Conservation (phyloP, 2,797 vertebrate genomes). For the Pangasius krempfi region DNA sequence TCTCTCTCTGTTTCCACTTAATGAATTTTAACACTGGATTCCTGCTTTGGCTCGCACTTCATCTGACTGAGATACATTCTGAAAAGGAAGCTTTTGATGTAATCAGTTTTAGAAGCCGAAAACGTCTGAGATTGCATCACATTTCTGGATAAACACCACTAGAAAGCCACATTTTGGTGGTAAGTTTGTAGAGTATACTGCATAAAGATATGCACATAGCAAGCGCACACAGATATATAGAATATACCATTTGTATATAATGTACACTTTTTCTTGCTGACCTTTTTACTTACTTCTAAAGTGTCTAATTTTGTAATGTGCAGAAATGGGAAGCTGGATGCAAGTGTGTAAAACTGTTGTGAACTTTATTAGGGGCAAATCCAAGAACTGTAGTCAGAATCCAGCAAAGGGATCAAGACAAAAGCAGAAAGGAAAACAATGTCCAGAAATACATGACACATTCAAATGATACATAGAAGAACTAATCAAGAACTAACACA, state of each 20-base stretch:
- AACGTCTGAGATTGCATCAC: conserved; percentile 59
- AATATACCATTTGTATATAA: background rate
- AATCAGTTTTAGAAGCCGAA: conserved; percentile 54
- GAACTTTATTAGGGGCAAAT: background rate
- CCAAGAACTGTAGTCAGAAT: background rate
- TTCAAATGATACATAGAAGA: background rate
- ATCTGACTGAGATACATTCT: conserved; percentile 38
- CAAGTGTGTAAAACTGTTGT: background rate
- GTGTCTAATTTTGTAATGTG: background rate
- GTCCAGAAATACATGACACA: background rate
- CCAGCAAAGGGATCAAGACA: background rate
- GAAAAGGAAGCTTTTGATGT: conserved; percentile 37
- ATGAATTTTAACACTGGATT: conserved; percentile 49
- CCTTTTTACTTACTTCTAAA: background rate
- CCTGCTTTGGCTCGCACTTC: conserved; percentile 45
- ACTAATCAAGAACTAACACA: background rate
- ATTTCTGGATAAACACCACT: conserved; percentile 27
- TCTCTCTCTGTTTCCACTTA: conserved; percentile 53
- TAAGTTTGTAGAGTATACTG: background rate
- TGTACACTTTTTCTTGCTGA: background rate
- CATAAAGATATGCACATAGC: background rate
- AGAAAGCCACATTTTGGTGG: background rate
- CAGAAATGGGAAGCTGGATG: background rate
- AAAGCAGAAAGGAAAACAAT: background rate
- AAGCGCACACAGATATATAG: background rate